Conservation (phyloP, 2,888 invertebrate genomes). For the Papilio elwesi region DNA sequence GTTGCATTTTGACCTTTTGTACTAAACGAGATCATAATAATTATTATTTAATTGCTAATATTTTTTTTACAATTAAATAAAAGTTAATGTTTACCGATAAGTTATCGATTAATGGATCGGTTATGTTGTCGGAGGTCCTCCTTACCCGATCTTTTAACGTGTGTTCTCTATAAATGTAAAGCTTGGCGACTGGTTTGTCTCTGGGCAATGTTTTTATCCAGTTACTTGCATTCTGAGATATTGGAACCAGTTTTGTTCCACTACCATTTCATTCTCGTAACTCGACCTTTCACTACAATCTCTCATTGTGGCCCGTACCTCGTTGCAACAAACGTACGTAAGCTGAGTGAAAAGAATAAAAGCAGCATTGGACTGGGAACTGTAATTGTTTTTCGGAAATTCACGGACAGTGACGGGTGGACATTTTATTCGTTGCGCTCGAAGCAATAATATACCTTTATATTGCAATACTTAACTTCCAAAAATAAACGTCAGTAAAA, state of each 20-base stretch:
- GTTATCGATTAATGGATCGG: conserved; percentile 5
- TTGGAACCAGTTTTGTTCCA: conserved; percentile 77
- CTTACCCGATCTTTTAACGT: conserved; percentile 55
- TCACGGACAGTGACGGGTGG: conserved; percentile 20
- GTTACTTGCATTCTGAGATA: conserved; percentile 81
- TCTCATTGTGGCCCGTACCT: conserved; percentile 62
- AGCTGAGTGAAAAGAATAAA: conserved; percentile 46
- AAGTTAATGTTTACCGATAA: not conserved
- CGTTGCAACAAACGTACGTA: conserved; percentile 51
- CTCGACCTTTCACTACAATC: conserved; percentile 77
- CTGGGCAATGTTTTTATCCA: conserved; percentile 79
- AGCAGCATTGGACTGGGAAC: conserved; percentile 56
- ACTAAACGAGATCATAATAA: not conserved
- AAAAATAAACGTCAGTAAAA: conserved; percentile 35
- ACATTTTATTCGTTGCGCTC: conserved; percentile 33
- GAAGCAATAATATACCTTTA: conserved; percentile 25
- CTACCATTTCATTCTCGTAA: conserved; percentile 71
- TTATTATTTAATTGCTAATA: not conserved
- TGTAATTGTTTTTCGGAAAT: conserved; percentile 1
- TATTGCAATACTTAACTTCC: conserved; percentile 27
- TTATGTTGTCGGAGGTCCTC: conserved; percentile 42
- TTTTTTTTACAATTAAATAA: not conserved
- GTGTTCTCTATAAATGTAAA: conserved; percentile 52
- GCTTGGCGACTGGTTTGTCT: conserved; percentile 76
- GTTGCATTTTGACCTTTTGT: too few relatives aligned